phyloP scores from a whole-genome alignment of 2,888 invertebrate genomes.

The Schizotus pectinicornis region DNA sequence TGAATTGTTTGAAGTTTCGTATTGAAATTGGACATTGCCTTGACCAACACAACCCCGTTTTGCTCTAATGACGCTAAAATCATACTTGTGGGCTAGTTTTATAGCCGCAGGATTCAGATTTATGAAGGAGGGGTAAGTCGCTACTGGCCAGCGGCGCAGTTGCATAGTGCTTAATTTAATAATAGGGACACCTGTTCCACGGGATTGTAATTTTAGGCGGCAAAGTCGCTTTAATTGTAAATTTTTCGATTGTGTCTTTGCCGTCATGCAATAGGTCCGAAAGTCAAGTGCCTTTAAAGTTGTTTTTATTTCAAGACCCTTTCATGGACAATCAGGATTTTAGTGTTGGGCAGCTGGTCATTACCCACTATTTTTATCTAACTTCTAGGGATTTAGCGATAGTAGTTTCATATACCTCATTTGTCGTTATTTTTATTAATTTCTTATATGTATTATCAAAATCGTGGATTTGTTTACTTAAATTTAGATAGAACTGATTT shows the following conservation, averaged over 20 bases:
- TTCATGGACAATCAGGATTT: slow-evolving; percentile 12
- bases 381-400: slow-evolving; percentile 15
- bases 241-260: slow-evolving; percentile 7
- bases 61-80: too few species aligned
- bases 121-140: too few species aligned
- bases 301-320: slow-evolving; percentile 3
- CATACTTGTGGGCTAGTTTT: too few species aligned
- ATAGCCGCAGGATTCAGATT: too few species aligned
- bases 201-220: slow-evolving; percentile 19
- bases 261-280: slow-evolving; percentile 12
- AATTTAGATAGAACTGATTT: slow-evolving; percentile 25
- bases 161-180: slow-evolving; percentile 24
- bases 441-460: slow-evolving; percentile 1
- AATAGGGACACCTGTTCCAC: slow-evolving; percentile 14
- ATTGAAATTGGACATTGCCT: slow-evolving; percentile 10
- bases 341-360: slow-evolving; percentile 15
- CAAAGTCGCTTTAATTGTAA: slow-evolving; percentile 14
- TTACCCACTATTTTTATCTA: slow-evolving; percentile 9
- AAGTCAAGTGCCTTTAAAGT: slow-evolving; percentile 23
- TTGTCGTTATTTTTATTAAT: slow-evolving; percentile 27
- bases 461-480: slow-evolving; percentile 23
- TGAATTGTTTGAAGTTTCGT: slow-evolving; percentile 6
- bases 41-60: not conserved
- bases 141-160: not conserved
- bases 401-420: slow-evolving; percentile 36